These are phyloP conservation scores for Caranx ignobilis DNA, from an alignment of 2,113 vertebrate species.

Conservation along the genomic window DNA sequence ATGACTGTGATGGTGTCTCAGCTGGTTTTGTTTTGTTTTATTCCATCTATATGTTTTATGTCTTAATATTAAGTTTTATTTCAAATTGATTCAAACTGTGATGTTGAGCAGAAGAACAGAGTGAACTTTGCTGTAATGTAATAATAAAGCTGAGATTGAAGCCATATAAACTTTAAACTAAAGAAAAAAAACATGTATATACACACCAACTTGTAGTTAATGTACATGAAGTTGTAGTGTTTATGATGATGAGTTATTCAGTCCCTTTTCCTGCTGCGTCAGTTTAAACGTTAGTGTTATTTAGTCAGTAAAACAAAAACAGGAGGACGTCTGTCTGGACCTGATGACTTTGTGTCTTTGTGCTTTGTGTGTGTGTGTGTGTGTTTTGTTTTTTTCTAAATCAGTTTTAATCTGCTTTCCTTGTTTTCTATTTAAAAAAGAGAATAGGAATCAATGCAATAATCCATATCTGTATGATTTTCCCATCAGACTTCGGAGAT, in stretches of 20 bases:
- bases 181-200: neutral
- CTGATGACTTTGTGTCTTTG: neutral
- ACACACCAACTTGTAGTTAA: neutral
- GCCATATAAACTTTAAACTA: neutral
- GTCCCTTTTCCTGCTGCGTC: slow-evolving; percentile 6
- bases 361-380: neutral
- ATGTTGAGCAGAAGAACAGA: neutral
- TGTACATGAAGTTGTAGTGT: neutral
- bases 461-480: slow-evolving; percentile 68
- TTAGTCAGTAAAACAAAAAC: slow-evolving; percentile 4
- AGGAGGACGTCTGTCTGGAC: neutral
- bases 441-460: slow-evolving; percentile 66
- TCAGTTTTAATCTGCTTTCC: slow-evolving; percentile 68
- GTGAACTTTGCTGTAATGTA: neutral
- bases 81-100: neutral
- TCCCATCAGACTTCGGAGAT: slow-evolving; percentile 51
- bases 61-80: neutral
- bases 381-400: slow-evolving; percentile 46
- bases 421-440: slow-evolving; percentile 60
- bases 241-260: neutral
- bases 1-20: slow-evolving; percentile 22
- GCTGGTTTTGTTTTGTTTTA: neutral
- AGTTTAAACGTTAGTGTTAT: neutral
- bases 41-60: neutral
- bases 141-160: neutral